These are phyloP conservation scores for Intellagama lesueurii DNA, from an alignment of 2,797 vertebrate species.

Conservation along the genomic window DNA sequence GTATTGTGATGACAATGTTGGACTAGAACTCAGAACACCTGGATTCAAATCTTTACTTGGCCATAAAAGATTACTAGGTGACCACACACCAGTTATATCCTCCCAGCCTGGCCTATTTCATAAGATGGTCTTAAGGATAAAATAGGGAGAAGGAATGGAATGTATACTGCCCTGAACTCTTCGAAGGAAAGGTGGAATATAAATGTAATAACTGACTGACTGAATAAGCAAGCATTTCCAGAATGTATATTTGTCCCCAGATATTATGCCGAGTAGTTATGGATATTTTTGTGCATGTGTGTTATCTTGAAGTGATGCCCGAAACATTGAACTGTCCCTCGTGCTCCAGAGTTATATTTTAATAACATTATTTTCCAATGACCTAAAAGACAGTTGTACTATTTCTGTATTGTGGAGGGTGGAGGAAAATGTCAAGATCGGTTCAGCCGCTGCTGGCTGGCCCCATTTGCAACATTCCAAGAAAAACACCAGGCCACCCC, in stretches of 20 bases:
- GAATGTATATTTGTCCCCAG: neutral
- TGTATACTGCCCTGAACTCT: too few species aligned
- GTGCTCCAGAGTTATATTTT: neutral
- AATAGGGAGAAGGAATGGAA: too few species aligned
- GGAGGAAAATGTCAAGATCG: neutral
- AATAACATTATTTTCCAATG: neutral
- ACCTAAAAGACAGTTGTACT: slow-evolving; percentile 19
- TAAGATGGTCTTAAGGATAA: too few species aligned
- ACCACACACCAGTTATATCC: too few species aligned
- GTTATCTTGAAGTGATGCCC: neutral
- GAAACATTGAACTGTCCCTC: neutral
- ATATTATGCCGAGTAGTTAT: too few species aligned
- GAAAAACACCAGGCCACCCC: slow-evolving; percentile 46
- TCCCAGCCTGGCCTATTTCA: too few species aligned
- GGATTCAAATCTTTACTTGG: too few species aligned
- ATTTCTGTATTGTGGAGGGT: neutral
- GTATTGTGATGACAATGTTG: too few species aligned
- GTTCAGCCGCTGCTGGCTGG: neutral
- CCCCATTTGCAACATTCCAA: slow-evolving; percentile 51
- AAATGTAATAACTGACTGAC: too few species aligned
- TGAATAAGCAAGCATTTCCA: neutral
- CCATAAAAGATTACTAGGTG: too few species aligned
- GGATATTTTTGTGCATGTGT: neutral
- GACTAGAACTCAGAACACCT: too few species aligned
- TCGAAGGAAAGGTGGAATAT: too few species aligned